Base-by-base conservation (phyloP, 2,113 vertebrate species). In the Phaethon lepturus region DNA sequence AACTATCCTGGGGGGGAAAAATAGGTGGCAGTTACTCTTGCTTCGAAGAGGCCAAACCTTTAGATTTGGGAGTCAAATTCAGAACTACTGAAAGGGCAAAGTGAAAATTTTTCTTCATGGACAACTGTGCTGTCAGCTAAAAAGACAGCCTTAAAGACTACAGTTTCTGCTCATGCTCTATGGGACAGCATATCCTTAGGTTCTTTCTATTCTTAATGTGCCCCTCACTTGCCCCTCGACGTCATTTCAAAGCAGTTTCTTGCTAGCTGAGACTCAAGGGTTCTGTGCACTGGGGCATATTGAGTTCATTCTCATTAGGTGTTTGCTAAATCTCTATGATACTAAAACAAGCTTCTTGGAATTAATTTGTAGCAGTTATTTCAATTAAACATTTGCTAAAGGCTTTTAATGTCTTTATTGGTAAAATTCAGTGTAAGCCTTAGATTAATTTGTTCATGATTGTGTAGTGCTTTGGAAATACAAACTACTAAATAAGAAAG, bases 341-440 rank as follows among this genome's bases (percentile, higher is more conserved):
- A 40, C 24, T 69, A 33, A 93, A 86, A 72, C 53, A 91, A 90
- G 85, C 89, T 97, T 77, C 20, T 68, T 50, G 78, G 86, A 91
- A 95, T 96, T 88, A 92, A 91, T 78, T 38, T 38, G 40, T 1
- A 0, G 75, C 71, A 49, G 40, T 85, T 81, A 94, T 96, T 97
- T 97, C 92, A 95, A 95, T 92, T 89, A 93, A 94, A 49, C 62
- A 72, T 94, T 95, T 91, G 49, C 75, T 86, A 62, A 92, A 63
- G 86, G 79, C 59, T 95, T 97, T 96, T 93, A 95, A 94, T 79
- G 82, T 95, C 45, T 86, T 92, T 93, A 92, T 94, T 33, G 3
- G 44, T 66, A 72, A 80, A 97, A 93, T 93, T 95, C 86, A 74
- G 50, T 44, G 44, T 96, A 93, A 89, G 75, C 77, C 73, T 91